Conservation (phyloP, 2,113 vertebrate species). For the Echinops telfairi region DNA sequence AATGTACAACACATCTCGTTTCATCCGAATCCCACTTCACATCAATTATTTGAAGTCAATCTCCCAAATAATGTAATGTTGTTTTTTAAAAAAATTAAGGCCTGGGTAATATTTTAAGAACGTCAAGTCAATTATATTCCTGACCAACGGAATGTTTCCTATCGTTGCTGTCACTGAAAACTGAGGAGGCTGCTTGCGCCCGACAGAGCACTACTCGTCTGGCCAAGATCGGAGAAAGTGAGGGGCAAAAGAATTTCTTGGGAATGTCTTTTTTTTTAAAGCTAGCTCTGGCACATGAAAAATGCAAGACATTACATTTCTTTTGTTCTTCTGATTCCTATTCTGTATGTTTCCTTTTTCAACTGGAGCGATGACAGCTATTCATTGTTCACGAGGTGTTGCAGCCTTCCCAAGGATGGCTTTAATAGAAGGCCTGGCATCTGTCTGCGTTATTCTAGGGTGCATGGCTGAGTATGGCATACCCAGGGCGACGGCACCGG, state of each 20-base stretch:
- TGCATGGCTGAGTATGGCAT: background rate
- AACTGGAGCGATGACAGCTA: conserved; percentile 43
- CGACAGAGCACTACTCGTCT: conserved; percentile 23
- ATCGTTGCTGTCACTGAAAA: conserved; percentile 56
- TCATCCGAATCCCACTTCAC: background rate
- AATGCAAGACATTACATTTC: conserved; percentile 51
- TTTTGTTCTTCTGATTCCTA: conserved; percentile 58
- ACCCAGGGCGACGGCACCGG: background rate
- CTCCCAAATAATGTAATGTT: background rate
- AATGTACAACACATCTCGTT: background rate
- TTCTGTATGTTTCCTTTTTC: conserved; percentile 43
- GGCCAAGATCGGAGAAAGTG: conserved; percentile 35
- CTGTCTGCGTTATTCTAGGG: background rate
- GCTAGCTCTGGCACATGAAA: conserved; percentile 36
- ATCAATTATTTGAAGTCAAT: conserved; percentile 19
- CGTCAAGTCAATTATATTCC: conserved; percentile 16
- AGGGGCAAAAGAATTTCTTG: conserved; percentile 62
- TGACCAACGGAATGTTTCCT: conserved; percentile 33
- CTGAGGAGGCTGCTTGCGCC: background rate
- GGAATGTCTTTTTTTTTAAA: conserved; percentile 31
- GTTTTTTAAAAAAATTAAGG: background rate
- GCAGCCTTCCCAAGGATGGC: conserved; percentile 14
- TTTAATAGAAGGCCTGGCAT: conserved; percentile 20
- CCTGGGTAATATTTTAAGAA: conserved; percentile 39
- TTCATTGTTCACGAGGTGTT: conserved; percentile 24